These are phyloP conservation scores for Tachyglossus aculeatus DNA, from an alignment of 2,797 vertebrate species.

Conservation along the genomic window DNA sequence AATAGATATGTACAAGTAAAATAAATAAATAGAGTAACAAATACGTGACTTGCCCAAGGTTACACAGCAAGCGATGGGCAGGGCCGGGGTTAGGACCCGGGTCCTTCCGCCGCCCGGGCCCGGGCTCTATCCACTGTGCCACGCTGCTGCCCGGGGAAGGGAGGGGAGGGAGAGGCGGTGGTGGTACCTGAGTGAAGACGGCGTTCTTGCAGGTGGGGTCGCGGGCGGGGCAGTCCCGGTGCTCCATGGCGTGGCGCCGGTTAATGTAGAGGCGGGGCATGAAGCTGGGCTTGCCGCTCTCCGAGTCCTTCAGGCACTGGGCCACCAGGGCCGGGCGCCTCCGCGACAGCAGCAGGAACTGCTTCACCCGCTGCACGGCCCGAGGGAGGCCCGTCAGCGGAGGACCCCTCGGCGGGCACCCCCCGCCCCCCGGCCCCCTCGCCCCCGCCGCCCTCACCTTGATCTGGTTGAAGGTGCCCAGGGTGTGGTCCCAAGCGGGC, in stretches of 20 bases:
- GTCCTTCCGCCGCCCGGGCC: background rate
- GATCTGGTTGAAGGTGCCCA: conserved; percentile 92
- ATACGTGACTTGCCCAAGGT: too few relatives aligned
- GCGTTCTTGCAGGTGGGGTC: conserved; percentile 91
- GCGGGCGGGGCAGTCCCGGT: conserved; percentile 90
- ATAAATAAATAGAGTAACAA: too few relatives aligned
- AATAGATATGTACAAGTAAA: too few relatives aligned
- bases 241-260: conserved; percentile 96
- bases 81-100: too few relatives aligned
- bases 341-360: conserved; percentile 94
- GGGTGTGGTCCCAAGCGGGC: conserved; percentile 94
- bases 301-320: conserved; percentile 95
- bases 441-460: conserved; percentile 79
- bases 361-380: conserved; percentile 87
- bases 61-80: too few relatives aligned
- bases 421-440: background rate
- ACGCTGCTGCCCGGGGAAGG: background rate
- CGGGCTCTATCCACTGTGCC: background rate
- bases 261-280: conserved; percentile 98
- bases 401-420: background rate
- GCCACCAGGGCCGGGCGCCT: conserved; percentile 90
- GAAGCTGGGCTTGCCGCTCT: conserved; percentile 95
- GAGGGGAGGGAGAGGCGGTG: background rate
- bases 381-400: background rate
- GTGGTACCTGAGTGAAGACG: conserved; percentile 91